phyloP scores from a whole-genome alignment of 2,113 vertebrate species.

The Onychorhynchus coronatus region DNA sequence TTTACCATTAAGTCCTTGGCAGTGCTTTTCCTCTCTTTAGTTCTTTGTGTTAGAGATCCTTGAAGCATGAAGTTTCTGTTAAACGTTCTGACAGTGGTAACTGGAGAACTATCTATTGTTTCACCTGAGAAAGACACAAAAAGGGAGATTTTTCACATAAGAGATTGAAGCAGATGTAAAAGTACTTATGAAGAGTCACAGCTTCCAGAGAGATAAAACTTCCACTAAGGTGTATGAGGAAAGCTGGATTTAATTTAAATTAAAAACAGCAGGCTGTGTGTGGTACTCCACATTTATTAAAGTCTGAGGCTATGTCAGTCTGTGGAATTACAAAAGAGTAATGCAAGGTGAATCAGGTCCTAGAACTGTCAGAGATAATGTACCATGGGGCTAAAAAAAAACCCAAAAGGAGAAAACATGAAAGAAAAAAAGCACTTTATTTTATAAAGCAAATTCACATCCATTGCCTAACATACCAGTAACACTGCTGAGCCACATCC shows the following conservation, averaged over 20 bases:
- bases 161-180: background rate
- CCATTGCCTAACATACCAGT: background rate
- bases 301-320: background rate
- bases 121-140: slow-evolving; percentile 64
- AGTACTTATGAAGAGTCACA: background rate
- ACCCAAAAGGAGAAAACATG: background rate
- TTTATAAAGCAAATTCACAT: background rate
- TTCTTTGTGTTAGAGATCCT: slow-evolving; percentile 70
- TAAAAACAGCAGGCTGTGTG: background rate
- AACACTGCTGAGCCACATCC: background rate
- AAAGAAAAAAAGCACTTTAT: background rate
- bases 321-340: background rate
- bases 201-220: background rate
- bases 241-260: slow-evolving; percentile 7
- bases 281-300: background rate
- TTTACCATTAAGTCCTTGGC: slow-evolving; percentile 73
- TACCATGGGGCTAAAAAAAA: background rate
- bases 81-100: slow-evolving; percentile 61
- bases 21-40: slow-evolving; percentile 64
- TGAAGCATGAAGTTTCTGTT: slow-evolving; percentile 78
- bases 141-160: background rate
- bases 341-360: background rate
- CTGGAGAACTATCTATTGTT: slow-evolving; percentile 56
- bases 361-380: background rate
- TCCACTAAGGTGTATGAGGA: background rate